Evolutionary conservation across 2,888 invertebrate species (phyloP).

Genomic region (Malachius bipustulatus): DNA sequence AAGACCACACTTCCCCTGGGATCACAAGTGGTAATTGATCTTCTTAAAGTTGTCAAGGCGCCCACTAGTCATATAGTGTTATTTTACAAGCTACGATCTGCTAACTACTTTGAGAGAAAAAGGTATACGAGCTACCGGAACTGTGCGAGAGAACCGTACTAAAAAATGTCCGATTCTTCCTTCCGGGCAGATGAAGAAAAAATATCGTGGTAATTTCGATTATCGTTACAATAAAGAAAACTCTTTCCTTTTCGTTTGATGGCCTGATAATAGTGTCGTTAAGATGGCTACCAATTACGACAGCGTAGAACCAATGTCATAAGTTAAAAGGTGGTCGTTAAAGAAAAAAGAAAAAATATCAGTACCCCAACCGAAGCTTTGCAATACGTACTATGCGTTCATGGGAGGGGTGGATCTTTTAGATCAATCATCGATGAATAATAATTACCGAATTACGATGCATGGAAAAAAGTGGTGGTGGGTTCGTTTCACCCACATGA

Average conservation of each 20-base stretch:
- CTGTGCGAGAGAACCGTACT: not conserved
- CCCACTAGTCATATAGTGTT: not conserved
- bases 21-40: constrained; percentile 3
- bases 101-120: not conserved
- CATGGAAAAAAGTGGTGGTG: constrained; percentile 17
- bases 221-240: constrained; percentile 4
- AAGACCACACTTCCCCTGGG: not conserved
- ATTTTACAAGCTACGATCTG: constrained; percentile 1
- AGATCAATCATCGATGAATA: constrained; percentile 14
- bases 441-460: constrained; percentile 15
- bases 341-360: constrained; percentile 5
- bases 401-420: constrained; percentile 16
- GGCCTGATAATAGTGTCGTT: constrained; percentile 7
- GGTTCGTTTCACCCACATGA: constrained; percentile 8
- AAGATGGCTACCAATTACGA: constrained; percentile 5
- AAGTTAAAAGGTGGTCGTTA: constrained; percentile 4
- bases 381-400: constrained; percentile 12
- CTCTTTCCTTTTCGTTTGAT: constrained; percentile 5
- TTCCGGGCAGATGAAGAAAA: constrained; percentile 5
- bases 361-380: constrained; percentile 11
- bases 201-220: constrained; percentile 7
- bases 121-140: constrained; percentile 4
- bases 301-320: constrained; percentile 1
- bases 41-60: not conserved
- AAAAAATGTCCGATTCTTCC: constrained; percentile 6